These are phyloP conservation scores for Arrhopalites spinosus DNA, from an alignment of 2,888 invertebrate genomes.

Conservation along the genomic window DNA sequence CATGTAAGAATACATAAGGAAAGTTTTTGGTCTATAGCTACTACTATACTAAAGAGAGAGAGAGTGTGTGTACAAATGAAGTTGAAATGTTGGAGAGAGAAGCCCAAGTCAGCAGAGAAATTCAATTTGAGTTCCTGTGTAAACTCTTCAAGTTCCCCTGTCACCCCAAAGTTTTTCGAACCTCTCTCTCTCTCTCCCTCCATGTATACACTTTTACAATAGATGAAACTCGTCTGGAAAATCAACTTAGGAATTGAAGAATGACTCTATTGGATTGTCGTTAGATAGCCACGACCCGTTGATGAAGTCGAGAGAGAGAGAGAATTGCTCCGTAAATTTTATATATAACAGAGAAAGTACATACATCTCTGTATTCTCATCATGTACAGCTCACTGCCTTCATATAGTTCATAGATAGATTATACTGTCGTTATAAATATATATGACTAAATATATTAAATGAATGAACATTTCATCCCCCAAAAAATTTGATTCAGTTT, in stretches of 20 bases:
- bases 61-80: background rate
- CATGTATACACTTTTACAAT: background rate
- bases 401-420: background rate
- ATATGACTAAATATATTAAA: too few relatives aligned
- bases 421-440: too few relatives aligned
- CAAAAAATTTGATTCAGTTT: too few relatives aligned
- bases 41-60: background rate
- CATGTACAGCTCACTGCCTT: background rate
- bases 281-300: constrained; percentile 31
- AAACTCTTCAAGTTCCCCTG: constrained; percentile 21
- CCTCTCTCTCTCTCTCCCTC: background rate
- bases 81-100: background rate
- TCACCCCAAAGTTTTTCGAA: background rate
- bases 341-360: background rate
- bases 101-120: background rate
- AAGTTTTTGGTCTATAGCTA: background rate
- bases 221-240: constrained; percentile 39
- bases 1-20: background rate
- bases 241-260: constrained; percentile 38
- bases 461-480: too few relatives aligned
- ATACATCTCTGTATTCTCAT: background rate
- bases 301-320: constrained; percentile 26
- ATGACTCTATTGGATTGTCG: constrained; percentile 36
- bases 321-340: background rate
- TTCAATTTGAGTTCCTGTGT: constrained; percentile 25